A percentile compares a stretch with the other conserved stretches of the same genome.
phyloP scores from a whole-genome alignment of 2,797 vertebrate genomes.

The Falco biarmicus region DNA sequence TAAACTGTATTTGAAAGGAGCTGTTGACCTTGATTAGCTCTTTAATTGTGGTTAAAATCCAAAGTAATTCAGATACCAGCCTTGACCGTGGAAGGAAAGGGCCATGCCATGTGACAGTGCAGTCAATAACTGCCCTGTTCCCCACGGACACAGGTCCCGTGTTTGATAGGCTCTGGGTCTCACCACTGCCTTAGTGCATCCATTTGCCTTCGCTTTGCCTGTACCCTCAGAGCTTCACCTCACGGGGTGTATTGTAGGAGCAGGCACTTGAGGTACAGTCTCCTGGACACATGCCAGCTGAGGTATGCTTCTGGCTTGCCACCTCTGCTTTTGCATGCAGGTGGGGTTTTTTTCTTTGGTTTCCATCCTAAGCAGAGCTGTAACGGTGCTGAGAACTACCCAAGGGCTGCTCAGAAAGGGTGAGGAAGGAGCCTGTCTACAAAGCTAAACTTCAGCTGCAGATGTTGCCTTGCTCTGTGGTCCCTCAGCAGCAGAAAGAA shows the following conservation, averaged over 20 bases:
- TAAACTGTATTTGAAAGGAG: constrained; percentile 77
- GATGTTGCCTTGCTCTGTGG: background rate
- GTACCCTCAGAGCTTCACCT: background rate
- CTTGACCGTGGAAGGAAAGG: constrained; percentile 9
- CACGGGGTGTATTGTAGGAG: background rate
- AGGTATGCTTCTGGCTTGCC: background rate
- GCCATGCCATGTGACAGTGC: background rate
- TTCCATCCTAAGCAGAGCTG: background rate
- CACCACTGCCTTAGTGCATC: background rate
- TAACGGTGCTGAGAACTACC: background rate
- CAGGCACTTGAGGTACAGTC: background rate
- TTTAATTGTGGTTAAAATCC: constrained; percentile 79
- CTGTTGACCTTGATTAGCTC: constrained; percentile 75
- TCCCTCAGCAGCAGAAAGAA: background rate
- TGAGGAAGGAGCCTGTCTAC: background rate
- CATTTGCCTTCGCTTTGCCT: background rate
- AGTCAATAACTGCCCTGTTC: constrained; percentile 7
- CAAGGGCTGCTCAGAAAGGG: background rate
- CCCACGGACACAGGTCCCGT: background rate
- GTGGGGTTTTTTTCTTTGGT: background rate
- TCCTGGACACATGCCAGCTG: background rate
- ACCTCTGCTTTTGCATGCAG: background rate
- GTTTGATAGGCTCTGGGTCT: background rate
- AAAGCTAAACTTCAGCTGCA: background rate
- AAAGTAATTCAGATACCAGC: constrained; percentile 68